Conservation (phyloP, 2,888 invertebrate genomes). For the Rhabditoides inermis region DNA sequence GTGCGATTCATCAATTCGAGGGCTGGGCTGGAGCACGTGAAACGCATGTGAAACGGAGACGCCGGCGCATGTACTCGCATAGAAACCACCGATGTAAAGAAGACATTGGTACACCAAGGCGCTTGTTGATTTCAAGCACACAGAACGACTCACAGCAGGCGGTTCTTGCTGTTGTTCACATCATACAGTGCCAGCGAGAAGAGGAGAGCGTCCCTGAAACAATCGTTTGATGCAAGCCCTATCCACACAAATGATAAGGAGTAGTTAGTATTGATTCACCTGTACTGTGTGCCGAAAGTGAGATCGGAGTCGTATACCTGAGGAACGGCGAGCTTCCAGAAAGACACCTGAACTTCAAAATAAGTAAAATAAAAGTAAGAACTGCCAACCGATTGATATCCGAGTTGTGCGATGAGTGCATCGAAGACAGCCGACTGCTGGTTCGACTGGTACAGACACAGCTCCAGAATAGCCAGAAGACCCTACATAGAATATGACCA, state of each 20-base stretch:
- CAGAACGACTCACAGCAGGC: conserved; percentile 19
- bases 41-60: no score
- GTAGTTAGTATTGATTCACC: no score
- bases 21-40: no score
- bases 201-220: conserved; percentile 37
- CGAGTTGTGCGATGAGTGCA: conserved; percentile 27
- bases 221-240: no score
- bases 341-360: conserved; percentile 20
- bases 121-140: conserved; percentile 44
- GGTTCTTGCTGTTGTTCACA: conserved; percentile 41
- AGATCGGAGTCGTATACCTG: conserved; percentile 42
- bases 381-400: conserved; percentile 32
- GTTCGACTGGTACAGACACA: conserved; percentile 28
- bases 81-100: no score
- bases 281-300: conserved; percentile 31
- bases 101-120: conserved; percentile 41
- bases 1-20: no score
- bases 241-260: no score
- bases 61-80: no score
- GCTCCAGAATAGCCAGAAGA: conserved; percentile 36
- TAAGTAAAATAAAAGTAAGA: not conserved
- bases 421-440: conserved; percentile 27
- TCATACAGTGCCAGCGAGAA: conserved; percentile 42
- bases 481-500: conserved; percentile 13
- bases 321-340: conserved; percentile 40